Percentiles rank a stretch among this genome's conserved stretches.
Evolutionary conservation across 2,888 invertebrate genomes (phyloP).

Genomic region (Strigamia maritima): DNA sequence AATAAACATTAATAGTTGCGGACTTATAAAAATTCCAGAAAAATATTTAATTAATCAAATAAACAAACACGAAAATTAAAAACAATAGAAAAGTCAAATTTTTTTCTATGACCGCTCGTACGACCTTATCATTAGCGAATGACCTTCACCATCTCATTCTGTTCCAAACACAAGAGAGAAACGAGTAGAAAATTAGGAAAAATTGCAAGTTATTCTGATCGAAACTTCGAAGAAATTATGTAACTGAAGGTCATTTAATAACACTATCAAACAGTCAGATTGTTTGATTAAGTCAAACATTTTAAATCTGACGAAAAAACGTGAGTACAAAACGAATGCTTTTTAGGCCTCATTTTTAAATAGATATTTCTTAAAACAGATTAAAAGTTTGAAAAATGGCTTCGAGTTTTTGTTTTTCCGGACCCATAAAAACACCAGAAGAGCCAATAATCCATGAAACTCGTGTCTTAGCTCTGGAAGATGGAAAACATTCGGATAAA

Average conservation of each 20-base stretch:
- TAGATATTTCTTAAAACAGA: background rate
- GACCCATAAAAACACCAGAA: background rate
- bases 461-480: conserved; percentile 67
- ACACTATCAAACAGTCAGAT: no score
- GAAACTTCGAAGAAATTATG: background rate
- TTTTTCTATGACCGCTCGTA: no score
- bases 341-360: no score
- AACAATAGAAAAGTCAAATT: no score
- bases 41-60: no score
- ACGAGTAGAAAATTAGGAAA: background rate
- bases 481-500: conserved; percentile 73
- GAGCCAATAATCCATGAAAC: conserved; percentile 49
- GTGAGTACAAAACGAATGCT: background rate
- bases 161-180: background rate
- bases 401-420: background rate
- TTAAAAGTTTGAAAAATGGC: background rate
- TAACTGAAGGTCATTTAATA: background rate
- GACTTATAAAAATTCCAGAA: no score
- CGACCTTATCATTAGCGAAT: background rate
- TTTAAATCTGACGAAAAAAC: background rate
- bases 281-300: background rate
- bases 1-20: no score
- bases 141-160: background rate
- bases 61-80: no score
- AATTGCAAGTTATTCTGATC: background rate